These are phyloP conservation scores for Guaruba guarouba DNA, from an alignment of 2,113 vertebrate species.

Conservation along the genomic window DNA sequence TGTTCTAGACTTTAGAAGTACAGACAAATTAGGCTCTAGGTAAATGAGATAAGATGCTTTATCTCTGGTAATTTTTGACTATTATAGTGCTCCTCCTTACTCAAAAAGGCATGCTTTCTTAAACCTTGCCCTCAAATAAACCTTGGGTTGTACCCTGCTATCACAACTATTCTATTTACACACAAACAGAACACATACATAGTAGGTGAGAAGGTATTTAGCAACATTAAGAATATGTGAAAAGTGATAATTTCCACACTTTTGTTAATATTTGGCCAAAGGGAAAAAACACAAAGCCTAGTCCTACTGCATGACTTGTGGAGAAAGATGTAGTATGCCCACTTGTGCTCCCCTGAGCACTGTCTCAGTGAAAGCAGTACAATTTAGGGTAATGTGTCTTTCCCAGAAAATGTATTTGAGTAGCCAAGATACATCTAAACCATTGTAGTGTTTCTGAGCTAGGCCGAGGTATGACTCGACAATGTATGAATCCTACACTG, in stretches of 20 bases:
- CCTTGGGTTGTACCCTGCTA: neutral
- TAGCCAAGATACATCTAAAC: neutral
- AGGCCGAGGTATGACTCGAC: neutral
- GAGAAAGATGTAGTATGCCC: rapidly evolving
- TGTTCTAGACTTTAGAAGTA: neutral
- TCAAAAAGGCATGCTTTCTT: neutral
- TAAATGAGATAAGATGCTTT: neutral
- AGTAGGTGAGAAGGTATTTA: neutral
- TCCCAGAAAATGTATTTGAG: neutral
- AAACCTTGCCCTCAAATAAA: neutral
- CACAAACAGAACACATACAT: neutral
- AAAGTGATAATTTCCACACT: neutral
- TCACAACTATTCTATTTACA: neutral
- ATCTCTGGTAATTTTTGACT: neutral
- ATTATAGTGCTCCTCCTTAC: neutral
- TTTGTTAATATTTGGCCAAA: neutral
- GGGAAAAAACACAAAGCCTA: neutral
- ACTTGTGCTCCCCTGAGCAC: neutral
- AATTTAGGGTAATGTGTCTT: neutral
- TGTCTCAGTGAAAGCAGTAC: neutral
- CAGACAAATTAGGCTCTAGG: neutral
- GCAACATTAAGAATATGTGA: neutral
- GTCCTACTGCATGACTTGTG: neutral
- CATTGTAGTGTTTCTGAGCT: neutral
- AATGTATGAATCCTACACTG: neutral